Evolutionary conservation across 1,140 invertebrate genomes (phyloP).

Genomic region (Metaphire vulgaris): DNA sequence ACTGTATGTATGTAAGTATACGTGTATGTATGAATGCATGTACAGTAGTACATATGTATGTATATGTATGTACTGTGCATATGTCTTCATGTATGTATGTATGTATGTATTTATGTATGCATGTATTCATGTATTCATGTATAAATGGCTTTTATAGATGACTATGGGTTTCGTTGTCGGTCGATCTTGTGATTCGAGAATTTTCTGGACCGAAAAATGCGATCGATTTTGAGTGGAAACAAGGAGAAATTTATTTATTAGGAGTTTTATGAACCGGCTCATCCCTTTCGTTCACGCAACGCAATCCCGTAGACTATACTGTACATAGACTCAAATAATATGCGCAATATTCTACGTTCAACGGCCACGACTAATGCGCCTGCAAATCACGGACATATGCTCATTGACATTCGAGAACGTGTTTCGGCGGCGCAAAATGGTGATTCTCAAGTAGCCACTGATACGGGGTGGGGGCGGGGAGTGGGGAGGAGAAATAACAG

Average conservation of each 20-base stretch:
- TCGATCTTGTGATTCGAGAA: too few relatives aligned
- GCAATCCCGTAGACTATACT: too few relatives aligned
- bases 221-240: background rate
- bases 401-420: too few relatives aligned
- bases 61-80: background rate
- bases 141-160: background rate
- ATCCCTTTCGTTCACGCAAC: too few relatives aligned
- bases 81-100: background rate
- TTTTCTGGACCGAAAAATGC: background rate
- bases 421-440: too few relatives aligned
- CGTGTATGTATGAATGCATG: background rate
- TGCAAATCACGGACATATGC: too few relatives aligned
- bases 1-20: background rate
- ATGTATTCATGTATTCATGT: background rate
- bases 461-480: too few relatives aligned
- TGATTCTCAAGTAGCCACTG: too few relatives aligned
- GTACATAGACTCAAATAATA: too few relatives aligned
- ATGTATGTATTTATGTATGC: background rate
- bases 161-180: background rate
- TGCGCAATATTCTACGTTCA: too few relatives aligned
- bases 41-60: background rate
- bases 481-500: too few relatives aligned
- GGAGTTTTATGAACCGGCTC: background rate
- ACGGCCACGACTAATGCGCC: too few relatives aligned
- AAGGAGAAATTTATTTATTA: conserved; percentile 1